Conservation (phyloP, 2,888 invertebrate genomes). For the Quadroppia sp. region DNA sequence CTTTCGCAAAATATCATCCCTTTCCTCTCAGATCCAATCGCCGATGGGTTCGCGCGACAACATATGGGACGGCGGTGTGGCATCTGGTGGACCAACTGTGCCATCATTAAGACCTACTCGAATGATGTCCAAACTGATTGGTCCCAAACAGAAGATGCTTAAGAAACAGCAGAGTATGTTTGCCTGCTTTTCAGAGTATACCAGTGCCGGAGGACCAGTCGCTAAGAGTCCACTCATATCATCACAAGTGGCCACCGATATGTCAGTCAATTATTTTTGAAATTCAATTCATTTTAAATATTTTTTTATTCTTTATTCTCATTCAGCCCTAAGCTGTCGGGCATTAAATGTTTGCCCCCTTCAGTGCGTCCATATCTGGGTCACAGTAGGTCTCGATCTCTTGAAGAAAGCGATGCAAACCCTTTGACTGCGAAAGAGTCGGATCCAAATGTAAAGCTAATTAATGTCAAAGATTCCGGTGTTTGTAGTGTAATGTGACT, state of each 20-base stretch:
- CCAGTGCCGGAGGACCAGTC: background rate
- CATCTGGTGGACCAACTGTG: background rate
- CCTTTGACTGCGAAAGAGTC: background rate
- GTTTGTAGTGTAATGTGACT: constrained; percentile 30
- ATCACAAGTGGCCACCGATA: constrained; percentile 5
- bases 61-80: constrained; percentile 40
- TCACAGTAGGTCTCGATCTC: constrained; percentile 8
- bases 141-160: constrained; percentile 49
- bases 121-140: constrained; percentile 44
- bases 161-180: constrained; percentile 49
- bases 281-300: background rate
- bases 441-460: background rate
- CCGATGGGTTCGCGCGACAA: constrained; percentile 48
- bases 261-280: background rate
- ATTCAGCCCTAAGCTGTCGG: constrained; percentile 1
- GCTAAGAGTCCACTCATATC: background rate
- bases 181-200: constrained; percentile 48
- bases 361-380: constrained; percentile 31
- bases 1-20: constrained; percentile 44
- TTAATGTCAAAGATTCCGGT: constrained; percentile 20
- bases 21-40: constrained; percentile 33
- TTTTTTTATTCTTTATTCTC: background rate
- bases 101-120: constrained; percentile 7
- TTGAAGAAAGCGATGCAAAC: constrained; percentile 33
- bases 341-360: constrained; percentile 21